Conservation (phyloP, 92 coral and sea anemone genomes). For the Phenganax subtilis region DNA sequence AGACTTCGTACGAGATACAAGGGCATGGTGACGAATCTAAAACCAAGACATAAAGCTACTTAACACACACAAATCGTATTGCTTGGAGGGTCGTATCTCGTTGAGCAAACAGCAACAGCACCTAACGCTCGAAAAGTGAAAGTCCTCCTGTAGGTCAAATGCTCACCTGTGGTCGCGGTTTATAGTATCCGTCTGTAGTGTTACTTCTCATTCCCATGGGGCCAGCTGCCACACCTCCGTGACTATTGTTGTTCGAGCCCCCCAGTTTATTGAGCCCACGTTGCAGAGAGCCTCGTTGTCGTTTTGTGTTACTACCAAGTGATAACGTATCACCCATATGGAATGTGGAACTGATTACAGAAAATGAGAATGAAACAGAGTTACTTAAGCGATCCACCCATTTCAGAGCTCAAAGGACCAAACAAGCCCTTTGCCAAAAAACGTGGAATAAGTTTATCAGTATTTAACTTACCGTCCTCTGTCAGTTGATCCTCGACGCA, state of each 20-base stretch:
- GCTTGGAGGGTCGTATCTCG: neutral
- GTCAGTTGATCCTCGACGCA: conserved; percentile 73
- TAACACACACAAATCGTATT: neutral
- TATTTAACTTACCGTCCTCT: conserved; percentile 60
- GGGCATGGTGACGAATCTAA: conserved; percentile 89
- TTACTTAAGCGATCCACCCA: neutral
- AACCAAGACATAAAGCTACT: conserved; percentile 7
- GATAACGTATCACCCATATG: conserved; percentile 8
- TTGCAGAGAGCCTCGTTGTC: conserved; percentile 59
- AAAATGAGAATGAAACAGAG: neutral
- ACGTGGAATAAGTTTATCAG: neutral
- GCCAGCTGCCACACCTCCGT: conserved; percentile 57
- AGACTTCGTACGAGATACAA: conserved; percentile 94
- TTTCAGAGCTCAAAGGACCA: no score
- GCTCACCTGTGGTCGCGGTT: conserved; percentile 76
- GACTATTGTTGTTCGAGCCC: conserved; percentile 10
- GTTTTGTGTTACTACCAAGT: conserved; percentile 31
- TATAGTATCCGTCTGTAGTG: conserved; percentile 73
- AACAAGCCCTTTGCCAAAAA: neutral
- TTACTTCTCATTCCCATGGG: conserved; percentile 90
- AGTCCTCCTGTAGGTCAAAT: no score
- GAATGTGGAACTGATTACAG: neutral
- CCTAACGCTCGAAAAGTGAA: neutral
- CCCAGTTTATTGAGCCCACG: conserved; percentile 60
- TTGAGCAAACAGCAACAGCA: neutral